These are phyloP conservation scores for Galeopterus variegatus DNA, from an alignment of 2,113 vertebrate genomes.

Conservation along the genomic window DNA sequence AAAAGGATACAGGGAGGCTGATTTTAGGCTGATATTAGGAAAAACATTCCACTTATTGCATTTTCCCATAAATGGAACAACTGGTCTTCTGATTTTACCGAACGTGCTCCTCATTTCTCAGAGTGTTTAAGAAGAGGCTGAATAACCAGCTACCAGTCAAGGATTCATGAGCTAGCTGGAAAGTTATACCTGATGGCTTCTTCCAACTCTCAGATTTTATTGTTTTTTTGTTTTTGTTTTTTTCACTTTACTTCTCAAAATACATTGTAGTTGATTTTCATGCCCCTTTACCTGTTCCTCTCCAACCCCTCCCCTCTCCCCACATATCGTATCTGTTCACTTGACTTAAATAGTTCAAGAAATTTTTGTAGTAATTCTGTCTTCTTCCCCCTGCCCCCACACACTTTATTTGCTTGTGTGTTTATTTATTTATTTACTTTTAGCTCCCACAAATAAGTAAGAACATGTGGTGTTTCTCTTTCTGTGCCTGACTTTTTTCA, in stretches of 20 bases:
- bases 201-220: slow-evolving; percentile 10
- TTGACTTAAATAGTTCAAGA: too few species aligned
- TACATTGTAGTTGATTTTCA: too few species aligned
- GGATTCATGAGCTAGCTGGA: background rate
- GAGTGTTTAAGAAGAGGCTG: background rate
- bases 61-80: slow-evolving; percentile 7
- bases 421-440: too few species aligned
- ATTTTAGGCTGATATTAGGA: background rate
- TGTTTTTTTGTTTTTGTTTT: slow-evolving; percentile 48
- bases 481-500: too few species aligned
- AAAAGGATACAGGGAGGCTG: background rate
- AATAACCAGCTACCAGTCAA: slow-evolving; percentile 13
- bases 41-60: background rate
- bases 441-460: too few species aligned
- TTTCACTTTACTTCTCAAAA: background rate
- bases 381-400: too few species aligned
- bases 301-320: too few species aligned
- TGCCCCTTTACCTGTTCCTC: too few species aligned
- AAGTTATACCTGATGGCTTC: slow-evolving; percentile 13
- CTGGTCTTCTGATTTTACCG: background rate
- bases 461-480: too few species aligned
- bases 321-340: too few species aligned
- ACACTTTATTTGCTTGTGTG: too few species aligned
- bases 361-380: too few species aligned
- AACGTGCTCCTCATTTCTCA: background rate